Base-by-base conservation (phyloP, 1,140 invertebrate genomes). In the Xylocopa sonorina region DNA sequence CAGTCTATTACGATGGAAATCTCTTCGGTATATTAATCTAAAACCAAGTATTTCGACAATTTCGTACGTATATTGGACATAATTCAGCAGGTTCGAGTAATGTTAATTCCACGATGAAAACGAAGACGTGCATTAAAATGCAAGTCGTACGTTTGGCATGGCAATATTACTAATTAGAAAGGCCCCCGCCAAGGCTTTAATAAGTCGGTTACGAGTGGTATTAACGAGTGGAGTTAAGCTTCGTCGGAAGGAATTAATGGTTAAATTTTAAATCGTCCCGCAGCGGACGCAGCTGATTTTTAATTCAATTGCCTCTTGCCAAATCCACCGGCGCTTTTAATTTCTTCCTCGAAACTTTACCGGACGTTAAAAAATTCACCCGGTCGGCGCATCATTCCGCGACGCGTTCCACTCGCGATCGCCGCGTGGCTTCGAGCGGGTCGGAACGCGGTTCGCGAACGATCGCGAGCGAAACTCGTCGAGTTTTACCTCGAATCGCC, bases 401-500 rank as follows among this genome's bases (percentile, higher is more conserved):
- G 10, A 16, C 27, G 21, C 18, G 16, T 34, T 73, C 62, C 16
- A 41, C 38, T 50, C 21, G 27, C 51, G 29, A n/a, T 29, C 2
- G 4, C n/a, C n/a, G n/a, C n/a, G n/a, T n/a, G n/a, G n/a, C n/a
- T n/a, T n/a, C n/a, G n/a, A n/a, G n/a, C n/a, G n/a, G n/a, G 34
- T 18, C 10, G 24, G 16, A 48, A 66, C n/a, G n/a, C 48, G 53
- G 51, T 75, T 53, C 51, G 2, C 6, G 12, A 51, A 63, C 34
- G 34, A 63, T 18, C 46, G 32, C 43, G 38, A 64, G 48, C 48
- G 55, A 27, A 53, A 75, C 38, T 64, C 58, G 58, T 64, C 48
- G 34, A 41, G 62, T 53, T 53, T 63, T 43, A n/a, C 62, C 60
- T 66, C 38, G 38, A 66, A 53, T 63, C 53, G 43, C 72, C 72